Percentiles rank a stretch among this genome's conserved stretches.
phyloP scores from a whole-genome alignment of 1,140 invertebrate genomes.

The Drosophila grimshawi region DNA sequence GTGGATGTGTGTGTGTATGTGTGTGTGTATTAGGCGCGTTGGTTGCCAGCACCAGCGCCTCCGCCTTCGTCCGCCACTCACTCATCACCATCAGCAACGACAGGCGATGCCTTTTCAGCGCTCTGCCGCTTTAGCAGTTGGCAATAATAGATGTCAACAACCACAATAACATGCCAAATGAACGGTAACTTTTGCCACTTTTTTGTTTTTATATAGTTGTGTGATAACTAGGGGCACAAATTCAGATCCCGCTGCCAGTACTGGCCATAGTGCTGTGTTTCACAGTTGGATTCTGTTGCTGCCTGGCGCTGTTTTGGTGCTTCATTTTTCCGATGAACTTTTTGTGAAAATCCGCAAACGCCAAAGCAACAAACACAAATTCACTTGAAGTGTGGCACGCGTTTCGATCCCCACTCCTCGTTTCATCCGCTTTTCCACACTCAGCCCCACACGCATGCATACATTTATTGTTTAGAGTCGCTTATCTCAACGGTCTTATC shows the following conservation, averaged over 20 bases:
- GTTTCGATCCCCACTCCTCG: constrained; percentile 21
- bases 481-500: constrained; percentile 50
- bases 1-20: background rate
- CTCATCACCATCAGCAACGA: constrained; percentile 35
- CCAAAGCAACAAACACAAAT: constrained; percentile 33
- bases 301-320: constrained; percentile 42
- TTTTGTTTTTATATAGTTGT: background rate
- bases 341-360: constrained; percentile 13
- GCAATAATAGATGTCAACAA: constrained; percentile 49
- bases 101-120: constrained; percentile 29
- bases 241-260: constrained; percentile 37
- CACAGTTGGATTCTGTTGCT: constrained; percentile 61
- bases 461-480: constrained; percentile 39
- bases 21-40: background rate
- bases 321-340: constrained; percentile 80
- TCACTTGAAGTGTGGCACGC: constrained; percentile 33
- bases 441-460: background rate
- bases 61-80: background rate
- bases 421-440: constrained; percentile 13
- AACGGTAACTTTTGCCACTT: constrained; percentile 14
- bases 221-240: constrained; percentile 19
- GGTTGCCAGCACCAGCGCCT: background rate
- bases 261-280: constrained; percentile 42
- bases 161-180: constrained; percentile 45
- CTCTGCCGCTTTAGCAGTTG: constrained; percentile 39